Evolutionary conservation across 2,888 invertebrate genomes (phyloP), one percentile per base, ranked within the genome.

Genomic region (Macrosiphum euphorbiae): DNA sequence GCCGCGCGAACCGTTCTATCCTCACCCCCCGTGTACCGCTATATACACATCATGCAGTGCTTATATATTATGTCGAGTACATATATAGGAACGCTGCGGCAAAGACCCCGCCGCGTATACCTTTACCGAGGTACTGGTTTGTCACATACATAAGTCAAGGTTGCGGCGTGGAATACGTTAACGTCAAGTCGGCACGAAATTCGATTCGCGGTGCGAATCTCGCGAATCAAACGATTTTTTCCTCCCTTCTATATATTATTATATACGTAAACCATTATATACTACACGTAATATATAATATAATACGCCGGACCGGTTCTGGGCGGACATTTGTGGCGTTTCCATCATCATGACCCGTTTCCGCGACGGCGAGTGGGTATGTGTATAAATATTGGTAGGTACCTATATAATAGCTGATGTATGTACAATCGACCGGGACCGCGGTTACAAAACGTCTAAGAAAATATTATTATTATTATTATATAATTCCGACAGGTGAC

Each of bases 181-280:
- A 55, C 92, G 86, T 58, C 55, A 35, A 78, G 78, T 91, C 41
- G 58, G 58, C 58, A 85, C 58, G 85, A 86, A 61, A 87, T 87
- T 87, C 41, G 47, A 92, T 61, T 87, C 35, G 55, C 55, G 85
- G 91, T 55, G 91, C 85, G 85, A 91, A 91, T 55, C 85, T 55
- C 85, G 55, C 78, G n/a, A 91, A 91, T 91, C 92, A 61, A 92
- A 92, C 92, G 85, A 85, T 91, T 67, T 90, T 58, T 84, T 84
- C 91, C 55, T 55, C 85, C 85, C 91, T 85, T 91, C 44, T 24
- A 90, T 78, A 7, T 44, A 44, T 44, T 44, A 35, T 11, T 47
- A 86, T 86, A 47, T 28, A 44, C 24, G 55, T 55, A 55, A 55
- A 55, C 55, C 20, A 55, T 55, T 20, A 55, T 20, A 55, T 78